Base-by-base conservation (phyloP, 2,113 vertebrate genomes). In the Litocranius walleri region DNA sequence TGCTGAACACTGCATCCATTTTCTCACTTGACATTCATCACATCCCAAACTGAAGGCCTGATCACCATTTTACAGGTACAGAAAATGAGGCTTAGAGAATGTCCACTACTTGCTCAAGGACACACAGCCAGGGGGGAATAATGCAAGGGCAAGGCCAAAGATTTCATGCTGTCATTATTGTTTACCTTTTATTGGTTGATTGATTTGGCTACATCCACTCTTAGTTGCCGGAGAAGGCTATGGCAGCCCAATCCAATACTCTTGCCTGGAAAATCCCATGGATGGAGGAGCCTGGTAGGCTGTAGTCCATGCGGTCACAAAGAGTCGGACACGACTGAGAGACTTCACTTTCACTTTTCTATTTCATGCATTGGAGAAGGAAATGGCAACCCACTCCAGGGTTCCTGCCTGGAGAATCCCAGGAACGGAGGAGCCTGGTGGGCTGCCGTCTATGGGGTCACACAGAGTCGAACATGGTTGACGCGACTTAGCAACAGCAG, bases 301-400 rank as follows among this genome's bases (percentile, higher is more conserved):
- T 33, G 30, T 14, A 64, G 61, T 64, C 61, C 61, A 33, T 64
- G 61, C 1, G 30, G 61, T 64, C 3, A 3, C 14, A 0, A 8
- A 64, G 29, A 16, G 30, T 64, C 1, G 0, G 30, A 62, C 61
- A 33, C 3, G 14, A 33, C 61, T 1, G 30, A 62, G 29, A 0
- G 14, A 33, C 61, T 62, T 33, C 14, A 33, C 30, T 62, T 62
- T 62, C 29, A 62, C 6, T 62, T 62, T 33, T 62, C 14, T 33
- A 30, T 62, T 62, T 33, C 14, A 62, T 62, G 61, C 30, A 62
- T 4, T 62, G 14, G 61, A 62, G 61, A 62, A 62, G 61, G 61
- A 62, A 33, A 33, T 62, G 61, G 61, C 61, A 16, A 16, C 14
- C 30, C 61, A 62, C 61, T 62, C 61, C 61, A 62, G 61, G 0